phyloP scores from a whole-genome alignment of 2,797 vertebrate species.

The Hydrolagus colliei region DNA sequence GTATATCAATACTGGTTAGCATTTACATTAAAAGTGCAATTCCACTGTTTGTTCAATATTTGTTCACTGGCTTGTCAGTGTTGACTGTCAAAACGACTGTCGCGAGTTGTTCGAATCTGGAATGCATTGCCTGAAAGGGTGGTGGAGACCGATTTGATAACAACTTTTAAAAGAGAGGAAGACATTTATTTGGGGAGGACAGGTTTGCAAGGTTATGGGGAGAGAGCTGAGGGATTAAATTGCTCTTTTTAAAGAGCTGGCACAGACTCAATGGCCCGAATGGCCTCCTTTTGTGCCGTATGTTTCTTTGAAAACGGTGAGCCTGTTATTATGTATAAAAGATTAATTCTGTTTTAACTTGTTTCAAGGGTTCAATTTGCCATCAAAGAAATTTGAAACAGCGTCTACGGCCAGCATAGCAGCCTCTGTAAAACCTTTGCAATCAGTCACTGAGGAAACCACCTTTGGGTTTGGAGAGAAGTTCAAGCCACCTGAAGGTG shows the following conservation, averaged over 20 bases:
- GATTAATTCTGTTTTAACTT: conserved; percentile 38
- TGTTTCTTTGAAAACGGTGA: conserved; percentile 40
- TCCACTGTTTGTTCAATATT: not conserved
- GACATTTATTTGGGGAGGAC: no score
- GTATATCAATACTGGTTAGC: no score
- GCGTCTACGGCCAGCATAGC: conserved; percentile 37
- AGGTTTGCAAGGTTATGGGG: no score
- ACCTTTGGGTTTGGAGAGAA: conserved; percentile 56
- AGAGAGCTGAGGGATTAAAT: no score
- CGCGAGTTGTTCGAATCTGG: not conserved
- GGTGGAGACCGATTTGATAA: no score
- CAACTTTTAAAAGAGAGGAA: no score
- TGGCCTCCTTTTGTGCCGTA: not conserved
- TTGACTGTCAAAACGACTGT: not conserved
- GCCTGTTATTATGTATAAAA: no score
- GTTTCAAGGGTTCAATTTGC: conserved; percentile 41
- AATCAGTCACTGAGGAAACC: conserved; percentile 39
- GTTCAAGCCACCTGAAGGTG: conserved; percentile 60
- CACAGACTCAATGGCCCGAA: no score
- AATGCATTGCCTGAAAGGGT: no score
- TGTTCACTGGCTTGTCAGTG: not conserved
- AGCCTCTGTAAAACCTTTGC: conserved; percentile 35
- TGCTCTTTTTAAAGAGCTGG: no score
- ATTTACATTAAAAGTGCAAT: not conserved
- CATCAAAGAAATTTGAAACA: conserved; percentile 23